Percentiles rank a stretch among this genome's conserved stretches.
These are phyloP conservation scores for Drosophila niveifrons DNA, from an alignment of 2,888 invertebrate species.

Conservation along the genomic window DNA sequence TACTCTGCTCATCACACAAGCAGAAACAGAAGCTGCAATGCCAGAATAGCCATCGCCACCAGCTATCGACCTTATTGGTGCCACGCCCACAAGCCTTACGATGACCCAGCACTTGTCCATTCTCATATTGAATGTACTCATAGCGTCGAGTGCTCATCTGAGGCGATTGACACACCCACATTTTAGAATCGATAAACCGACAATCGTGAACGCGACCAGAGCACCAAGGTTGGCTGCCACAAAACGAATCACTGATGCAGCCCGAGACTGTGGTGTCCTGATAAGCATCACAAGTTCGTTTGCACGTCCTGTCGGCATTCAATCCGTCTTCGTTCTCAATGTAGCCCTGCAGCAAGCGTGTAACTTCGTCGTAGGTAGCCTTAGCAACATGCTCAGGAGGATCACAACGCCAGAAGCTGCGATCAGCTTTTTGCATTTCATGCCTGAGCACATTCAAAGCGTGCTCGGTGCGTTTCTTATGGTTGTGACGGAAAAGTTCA, in stretches of 20 bases:
- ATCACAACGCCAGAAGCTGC: neutral
- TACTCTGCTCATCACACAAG: slow-evolving; percentile 91
- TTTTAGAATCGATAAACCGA: slow-evolving; percentile 87
- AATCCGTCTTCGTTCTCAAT: neutral
- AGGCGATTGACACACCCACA: slow-evolving; percentile 92
- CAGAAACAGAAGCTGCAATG: slow-evolving; percentile 96
- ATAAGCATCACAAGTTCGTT: neutral
- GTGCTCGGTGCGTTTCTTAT: neutral
- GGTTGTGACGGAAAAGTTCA: neutral
- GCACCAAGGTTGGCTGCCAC: neutral
- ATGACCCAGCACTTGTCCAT: slow-evolving; percentile 89
- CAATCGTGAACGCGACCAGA: neutral
- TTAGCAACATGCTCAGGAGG: neutral
- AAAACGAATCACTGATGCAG: neutral
- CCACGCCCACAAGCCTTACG: slow-evolving; percentile 87
- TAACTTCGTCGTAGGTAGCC: neutral
- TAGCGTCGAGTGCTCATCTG: slow-evolving; percentile 88
- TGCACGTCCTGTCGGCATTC: neutral
- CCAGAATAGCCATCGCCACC: slow-evolving; percentile 96
- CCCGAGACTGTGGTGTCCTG: neutral
- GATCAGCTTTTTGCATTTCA: neutral
- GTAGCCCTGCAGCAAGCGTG: neutral
- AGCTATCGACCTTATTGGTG: slow-evolving; percentile 90
- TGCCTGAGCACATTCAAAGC: neutral
- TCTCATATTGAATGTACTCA: slow-evolving; percentile 94